These are phyloP conservation scores for Eulemur macaco DNA, from an alignment of 2,113 vertebrate genomes.

Conservation along the genomic window DNA sequence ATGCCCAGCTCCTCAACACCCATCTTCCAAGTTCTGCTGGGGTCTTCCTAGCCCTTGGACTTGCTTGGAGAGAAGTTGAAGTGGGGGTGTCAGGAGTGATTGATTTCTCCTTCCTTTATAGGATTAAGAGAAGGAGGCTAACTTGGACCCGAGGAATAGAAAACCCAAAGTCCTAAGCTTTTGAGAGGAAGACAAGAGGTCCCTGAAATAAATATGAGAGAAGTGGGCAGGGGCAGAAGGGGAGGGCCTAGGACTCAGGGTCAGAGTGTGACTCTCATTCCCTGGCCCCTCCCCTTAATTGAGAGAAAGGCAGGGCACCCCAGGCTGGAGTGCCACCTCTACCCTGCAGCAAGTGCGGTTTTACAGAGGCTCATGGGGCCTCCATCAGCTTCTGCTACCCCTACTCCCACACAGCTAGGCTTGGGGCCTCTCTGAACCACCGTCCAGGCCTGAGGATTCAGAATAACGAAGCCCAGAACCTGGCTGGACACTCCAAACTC, in stretches of 20 bases:
- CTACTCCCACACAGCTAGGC: too few species aligned
- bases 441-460: neutral
- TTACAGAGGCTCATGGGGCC: neutral
- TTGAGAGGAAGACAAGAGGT: neutral
- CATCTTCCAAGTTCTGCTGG: neutral
- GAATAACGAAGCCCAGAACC: neutral
- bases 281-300: neutral
- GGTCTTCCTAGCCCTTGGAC: neutral
- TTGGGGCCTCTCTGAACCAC: neutral
- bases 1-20: neutral
- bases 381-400: neutral
- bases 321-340: neutral
- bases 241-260: neutral
- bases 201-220: neutral
- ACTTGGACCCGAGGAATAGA: neutral
- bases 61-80: neutral
- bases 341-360: neutral
- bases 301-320: neutral
- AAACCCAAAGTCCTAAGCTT: neutral
- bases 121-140: neutral
- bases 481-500: neutral
- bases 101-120: neutral
- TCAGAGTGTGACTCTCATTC: neutral
- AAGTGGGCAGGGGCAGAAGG: neutral
- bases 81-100: neutral